Evolutionary conservation across 2,888 invertebrate genomes (phyloP), one percentile per base, ranked within the genome.

Genomic region (Chrysina gloriosa): DNA sequence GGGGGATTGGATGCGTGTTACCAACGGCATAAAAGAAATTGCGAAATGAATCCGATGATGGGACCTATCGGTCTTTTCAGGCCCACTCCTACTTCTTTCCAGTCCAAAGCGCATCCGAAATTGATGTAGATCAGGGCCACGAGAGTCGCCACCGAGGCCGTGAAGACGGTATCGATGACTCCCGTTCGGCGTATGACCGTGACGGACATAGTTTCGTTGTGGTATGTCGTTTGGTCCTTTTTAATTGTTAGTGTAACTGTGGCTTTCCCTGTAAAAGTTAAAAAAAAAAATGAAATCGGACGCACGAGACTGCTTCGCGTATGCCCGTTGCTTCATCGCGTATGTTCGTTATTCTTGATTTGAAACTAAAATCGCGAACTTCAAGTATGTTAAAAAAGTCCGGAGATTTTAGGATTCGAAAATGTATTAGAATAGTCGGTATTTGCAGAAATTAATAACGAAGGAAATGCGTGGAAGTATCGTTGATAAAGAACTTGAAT

Each of bases 41-140:
- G 96, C 39, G 90, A 90, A 3, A 88, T 78, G 78, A 95, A 89
- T 5, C 95, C 95, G 69, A 95, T 92, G 2, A 84, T 80, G 0
- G 94, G 94, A 0, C 93, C 95, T 11, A 94, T 83, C 0, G 96
- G 96, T 70, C 87, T 86, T 70, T 86, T 88, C 1, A 94, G 72
- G 14, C 90, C 91, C 1, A 85, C 84, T 72, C 86, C 86, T 11
- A 95, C 87, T 0, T 89, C 87, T 0, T 85, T 83, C 88, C 93
- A 88, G 79, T 95, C 92, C 81, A 96, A 86, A 0, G 95, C 94
- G 78, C 95, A 95, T 0, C 96, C 96, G 84, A 96, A 96, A 84
- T 96, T 96, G 65, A 96, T 90, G 78, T 94, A 96, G 75, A 95
- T 89, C 54, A 96, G 84, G 0, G 92, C 90, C 39, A 93, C 90